phyloP scores from a whole-genome alignment of 1,140 invertebrate species.

The Micrasema minimum region DNA sequence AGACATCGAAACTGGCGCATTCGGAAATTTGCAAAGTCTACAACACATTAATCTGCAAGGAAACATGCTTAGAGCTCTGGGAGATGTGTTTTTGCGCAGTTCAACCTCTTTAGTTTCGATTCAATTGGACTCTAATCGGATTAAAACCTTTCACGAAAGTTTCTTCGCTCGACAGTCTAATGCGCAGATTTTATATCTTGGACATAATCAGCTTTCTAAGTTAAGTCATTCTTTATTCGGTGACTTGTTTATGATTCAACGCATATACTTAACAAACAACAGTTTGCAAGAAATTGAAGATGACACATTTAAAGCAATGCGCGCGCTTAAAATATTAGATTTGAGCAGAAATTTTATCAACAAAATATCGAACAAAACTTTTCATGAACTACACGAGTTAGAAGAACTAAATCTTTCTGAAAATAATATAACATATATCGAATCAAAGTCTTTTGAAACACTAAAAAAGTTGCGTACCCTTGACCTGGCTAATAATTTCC shows the following conservation, averaged over 20 bases:
- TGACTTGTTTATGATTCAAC: slow-evolving; percentile 78
- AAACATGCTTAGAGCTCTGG: slow-evolving; percentile 79
- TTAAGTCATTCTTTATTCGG: slow-evolving; percentile 78
- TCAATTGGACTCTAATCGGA: slow-evolving; percentile 85
- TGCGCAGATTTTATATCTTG: slow-evolving; percentile 87
- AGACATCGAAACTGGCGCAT: slow-evolving; percentile 83
- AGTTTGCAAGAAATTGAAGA: slow-evolving; percentile 83
- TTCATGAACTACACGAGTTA: slow-evolving; percentile 70
- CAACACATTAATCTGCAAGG: slow-evolving; percentile 90
- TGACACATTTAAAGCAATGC: slow-evolving; percentile 80
- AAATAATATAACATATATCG: slow-evolving; percentile 72
- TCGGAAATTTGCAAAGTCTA: slow-evolving; percentile 83
- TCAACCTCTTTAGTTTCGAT: slow-evolving; percentile 84
- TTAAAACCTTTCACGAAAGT: slow-evolving; percentile 80
- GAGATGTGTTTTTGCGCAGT: slow-evolving; percentile 82
- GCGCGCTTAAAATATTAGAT: slow-evolving; percentile 80
- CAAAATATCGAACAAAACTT: slow-evolving; percentile 74
- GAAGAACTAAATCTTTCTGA: slow-evolving; percentile 75
- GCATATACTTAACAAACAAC: slow-evolving; percentile 87
- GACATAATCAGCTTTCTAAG: slow-evolving; percentile 81
- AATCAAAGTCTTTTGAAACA: slow-evolving; percentile 71
- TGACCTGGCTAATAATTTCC: slow-evolving; percentile 75
- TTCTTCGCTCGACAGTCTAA: slow-evolving; percentile 81
- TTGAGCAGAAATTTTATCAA: slow-evolving; percentile 79
- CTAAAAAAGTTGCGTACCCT: slow-evolving; percentile 72